Evolutionary conservation across 2,888 invertebrate genomes (phyloP), one percentile per base, ranked within the genome.

Genomic region (Amiota minor): DNA sequence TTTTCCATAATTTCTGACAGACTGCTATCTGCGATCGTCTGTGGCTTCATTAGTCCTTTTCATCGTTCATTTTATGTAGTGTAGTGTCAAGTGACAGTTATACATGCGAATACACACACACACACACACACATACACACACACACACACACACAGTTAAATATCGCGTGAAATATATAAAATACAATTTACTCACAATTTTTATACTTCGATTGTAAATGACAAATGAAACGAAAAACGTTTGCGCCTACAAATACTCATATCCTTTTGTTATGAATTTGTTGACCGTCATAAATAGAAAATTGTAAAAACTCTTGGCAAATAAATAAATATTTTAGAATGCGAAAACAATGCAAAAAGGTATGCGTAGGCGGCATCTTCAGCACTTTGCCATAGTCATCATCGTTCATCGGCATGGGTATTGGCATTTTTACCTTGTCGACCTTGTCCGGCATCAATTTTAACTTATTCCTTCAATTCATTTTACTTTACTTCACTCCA

Each of bases 301-400:
- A 83, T 83, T 84, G 82, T 84, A 83, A 84, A 84, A 83, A 35
- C 35, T 35, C 79, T 83, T 82, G 59, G 83, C 84, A 83, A 83
- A 83, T 83, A 83, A 84, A 35, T 35, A 35, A 35, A 35, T 35
- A 35, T 35, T 35, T 35, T 35, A 35, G 35, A 82, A 82, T 83
- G 82, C 80, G 76, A 75, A 81, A 82, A 83, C 83, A 84, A 83
- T 84, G 81, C 77, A 81, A 84, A 82, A 84, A 81, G 80, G 77
- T 80, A 84, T 81, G 82, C 80, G 23, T 35, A 23, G 35, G 35
- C 64, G 23, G 35, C 35, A 35, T 35, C 35, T 35, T 35, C 35
- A 35, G 35, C 35, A 35, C 35, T 35, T 35, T 35, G 35, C 35
- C 35, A 6, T 35, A 6, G 35, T 35, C 35, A 35, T 35, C 6